Evolutionary conservation across 2,113 vertebrate genomes (phyloP), one percentile per base, ranked within the genome.

Genomic region (Pelvicachromis taeniatus): DNA sequence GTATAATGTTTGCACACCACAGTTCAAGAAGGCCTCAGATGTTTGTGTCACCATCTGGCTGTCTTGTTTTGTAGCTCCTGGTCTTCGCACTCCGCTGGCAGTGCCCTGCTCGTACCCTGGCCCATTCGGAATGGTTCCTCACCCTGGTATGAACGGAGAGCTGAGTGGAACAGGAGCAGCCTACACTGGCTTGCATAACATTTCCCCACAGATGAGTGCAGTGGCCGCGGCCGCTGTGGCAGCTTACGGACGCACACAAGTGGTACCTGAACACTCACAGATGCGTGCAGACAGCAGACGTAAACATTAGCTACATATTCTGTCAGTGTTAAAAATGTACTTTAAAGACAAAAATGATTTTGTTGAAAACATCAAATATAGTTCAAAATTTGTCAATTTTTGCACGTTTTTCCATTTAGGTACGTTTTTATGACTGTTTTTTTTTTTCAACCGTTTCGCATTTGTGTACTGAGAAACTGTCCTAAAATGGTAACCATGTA

Each of bases 121-220:
- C 0, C 97, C 98, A 0, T 99, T 99, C 0, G 98, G 97, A 29
- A 98, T 99, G 97, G 98, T 99, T 95, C 96, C 97, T 61, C 98
- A 99, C 94, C 97, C 97, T 0, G 98, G 97, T 63, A 97, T 99
- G 96, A 99, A 98, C 1, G 98, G 98, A 9, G 97, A 98, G 2
- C 97, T 99, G 88, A 96, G 96, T 61, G 97, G 96, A 91, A 97
- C 97, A 0, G 96, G 97, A 9, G 93, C 91, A 0, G 97, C 97
- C 87, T 99, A 99, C 12, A 94, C 97, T 0, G 92, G 98, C 56
- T 96, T 99, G 3, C 98, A 98, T 91, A 94, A 85, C 93, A 97
- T 99, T 92, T 98, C 98, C 0, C 97, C 98, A 0, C 97, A 98
- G 94, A 99, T 99, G 97, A 98, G 97, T 0, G 97, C 97, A 0